Base-by-base conservation (phyloP, 1,140 invertebrate genomes). In the Pseudobourletiella spinata region DNA sequence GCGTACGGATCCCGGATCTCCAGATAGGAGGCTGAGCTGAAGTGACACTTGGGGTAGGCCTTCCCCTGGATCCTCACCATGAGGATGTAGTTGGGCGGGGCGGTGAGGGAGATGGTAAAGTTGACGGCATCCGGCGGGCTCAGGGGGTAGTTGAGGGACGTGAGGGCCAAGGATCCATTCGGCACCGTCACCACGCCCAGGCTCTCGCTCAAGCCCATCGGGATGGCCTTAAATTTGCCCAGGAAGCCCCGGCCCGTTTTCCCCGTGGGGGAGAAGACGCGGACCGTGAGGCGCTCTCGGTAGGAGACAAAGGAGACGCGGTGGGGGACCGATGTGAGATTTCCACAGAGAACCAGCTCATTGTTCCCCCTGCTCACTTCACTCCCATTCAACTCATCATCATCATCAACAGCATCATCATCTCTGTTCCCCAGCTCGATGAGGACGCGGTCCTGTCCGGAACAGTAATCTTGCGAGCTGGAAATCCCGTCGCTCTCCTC, bases 1-100 rank as follows among this genome's bases (percentile, higher is more conserved):
- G 81, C 81, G 71, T 85, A 85, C 59, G 79, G 83, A 72, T 86
- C 84, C 59, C 76, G 78, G 15, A 83, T 78, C 74, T 83, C 80
- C n/a, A 83, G 76, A 59, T 72, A 6, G 72, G 75, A 52, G 73
- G 76, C 60, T 48, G 51, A 48, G 22, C 22, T 68, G n/a, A 52
- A 28, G n/a, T 68, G 63, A 65, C 63, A 69, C 18, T 63, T 63
- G 2, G 55, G 55, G 20, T 20, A 35, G 28, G 30, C 20, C 32
- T 22, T 64, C 32, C 68, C 68, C 3, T 16, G 18, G 22, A 67
- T 26, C 25, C 57, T 51, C 22, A 67, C 8, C 29, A 54, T 76
- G 35, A 85, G 78, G n/a, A 76, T 73, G 60, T 80, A 75, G 18
- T 82, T 82, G 6, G 80, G 68, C 2, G 81, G 81, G 4, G 81